Base-by-base conservation (phyloP, 2,888 invertebrate genomes). In the Aelia acuminata region DNA sequence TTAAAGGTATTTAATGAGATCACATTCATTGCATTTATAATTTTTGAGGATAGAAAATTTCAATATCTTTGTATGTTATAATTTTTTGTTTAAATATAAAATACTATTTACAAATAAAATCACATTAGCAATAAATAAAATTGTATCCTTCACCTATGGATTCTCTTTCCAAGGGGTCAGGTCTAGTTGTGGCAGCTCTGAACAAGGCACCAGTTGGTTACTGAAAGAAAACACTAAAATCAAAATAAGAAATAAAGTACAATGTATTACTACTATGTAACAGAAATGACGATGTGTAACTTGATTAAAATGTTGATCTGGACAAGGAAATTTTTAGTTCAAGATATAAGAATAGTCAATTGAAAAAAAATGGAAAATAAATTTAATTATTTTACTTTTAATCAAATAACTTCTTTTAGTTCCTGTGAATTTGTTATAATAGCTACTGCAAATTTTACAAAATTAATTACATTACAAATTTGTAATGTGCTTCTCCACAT, bases 161-260 rank as follows among this genome's bases (percentile, higher is more conserved):
- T 43, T 43, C 10, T 93, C 93, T 91, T 93, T 94, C 94, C 96
- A 96, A 86, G 93, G 92, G 88, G 93, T 93, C 48, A 96, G 92
- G 92, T 96, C 94, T 88, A 96, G 91, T 22, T 92, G 91, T 0
- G 95, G 95, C 91, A 96, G 92, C 90, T 94, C 93, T 85, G 93
- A 92, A 91, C 96, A 96, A 47, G 93, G 93, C 3, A 94, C 92
- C 85, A 95, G 93, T 86, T 94, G 94, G 91, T 96, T 96, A 88
- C 96, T 96, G 93, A 80, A 94, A 92, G 43, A 88, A 91, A 90
- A 91, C 75, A 43, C 43, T n/a, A n/a, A n/a, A 85, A 7, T 70
- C 43, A 39, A 53, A 63, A 53, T 53, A 13, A n/a, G 50, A 31
- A 49, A 53, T 49, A 48, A 84, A n/a, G n/a, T n/a, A n/a, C n/a